These are phyloP conservation scores for Stomorhina lunata DNA, from an alignment of 2,888 invertebrate species.

Conservation along the genomic window DNA sequence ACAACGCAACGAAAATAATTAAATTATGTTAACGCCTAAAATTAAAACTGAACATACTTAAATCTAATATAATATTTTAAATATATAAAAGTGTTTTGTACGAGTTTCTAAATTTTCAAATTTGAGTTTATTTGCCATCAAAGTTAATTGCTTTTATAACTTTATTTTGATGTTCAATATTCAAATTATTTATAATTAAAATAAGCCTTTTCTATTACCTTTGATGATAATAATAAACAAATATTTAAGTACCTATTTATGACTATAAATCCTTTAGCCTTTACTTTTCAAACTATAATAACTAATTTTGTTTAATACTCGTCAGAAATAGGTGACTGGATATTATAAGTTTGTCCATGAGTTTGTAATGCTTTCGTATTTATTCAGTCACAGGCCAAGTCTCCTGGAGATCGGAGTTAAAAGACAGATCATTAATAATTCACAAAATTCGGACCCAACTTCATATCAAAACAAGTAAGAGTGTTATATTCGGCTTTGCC, in stretches of 20 bases:
- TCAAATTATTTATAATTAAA: conserved; percentile 3
- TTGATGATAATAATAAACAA: neutral
- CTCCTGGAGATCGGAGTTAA: too few species aligned
- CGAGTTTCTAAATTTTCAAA: too few species aligned
- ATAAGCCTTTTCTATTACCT: neutral
- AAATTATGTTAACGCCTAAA: conserved; percentile 39
- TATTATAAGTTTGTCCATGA: too few species aligned
- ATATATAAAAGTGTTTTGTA: too few species aligned
- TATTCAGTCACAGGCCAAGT: too few species aligned
- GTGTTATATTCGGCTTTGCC: too few species aligned
- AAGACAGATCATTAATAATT: too few species aligned
- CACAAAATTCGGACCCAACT: too few species aligned
- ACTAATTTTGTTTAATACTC: neutral
- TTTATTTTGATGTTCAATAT: neutral
- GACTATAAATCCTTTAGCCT: neutral
- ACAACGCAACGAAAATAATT: conserved; percentile 29
- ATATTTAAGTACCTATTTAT: too few species aligned
- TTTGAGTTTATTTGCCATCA: neutral
- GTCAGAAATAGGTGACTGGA: too few species aligned
- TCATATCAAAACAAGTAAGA: too few species aligned
- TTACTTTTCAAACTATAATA: neutral
- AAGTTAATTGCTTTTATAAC: neutral
- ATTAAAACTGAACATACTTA: conserved; percentile 11
- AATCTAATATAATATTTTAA: neutral
- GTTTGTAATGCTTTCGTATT: too few species aligned